Base-by-base conservation (phyloP, 2,113 vertebrate genomes). In the Gobio gobio region DNA sequence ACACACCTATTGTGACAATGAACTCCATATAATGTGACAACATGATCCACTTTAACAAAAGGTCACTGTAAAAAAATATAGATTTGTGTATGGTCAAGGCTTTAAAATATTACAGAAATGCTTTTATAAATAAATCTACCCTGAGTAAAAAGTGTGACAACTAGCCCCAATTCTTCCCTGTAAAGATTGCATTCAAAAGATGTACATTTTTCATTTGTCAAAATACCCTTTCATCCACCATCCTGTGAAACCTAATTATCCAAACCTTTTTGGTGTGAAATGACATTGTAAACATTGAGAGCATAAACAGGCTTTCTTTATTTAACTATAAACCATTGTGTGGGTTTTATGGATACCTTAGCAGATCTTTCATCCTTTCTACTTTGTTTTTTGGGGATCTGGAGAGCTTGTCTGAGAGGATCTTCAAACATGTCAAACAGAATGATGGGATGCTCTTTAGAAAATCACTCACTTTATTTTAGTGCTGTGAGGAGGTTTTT, bases 391-490 rank as follows among this genome's bases (percentile, higher is more conserved):
- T 20, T 2, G 2, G 56, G n/a, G 54, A 79, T 47, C 43, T 80
- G 36, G 18, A 24, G 43, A 29, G 56, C 77, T 61, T 63, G 78
- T 80, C 78, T 47, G 78, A 80, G 58, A 63, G 58, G 22, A 64
- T 80, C 59, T 80, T 80, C 58, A 79, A 80, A 80, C 78, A 47
- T 47, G 76, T 78, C 76, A 59, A 78, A 78, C 56, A 59, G 78
- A 80, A 80, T 80, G 59, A 80, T 80, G 59, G 78, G 78, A 80
- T 80, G 78, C 78, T 64, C 59, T 80, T 80, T 80, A 63, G 56
- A 64, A 80, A 64, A 80, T 80, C 78, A 80, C 78, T 80, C 78
- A 64, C 78, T 64, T 80, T 84, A 63, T 84, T 84, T 84, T 75
- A 33, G 72, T 61, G 40, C 58, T 14, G 82, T 29, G 56, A 76